Evolutionary conservation across 2,113 vertebrate genomes (phyloP).

Genomic region (Cyrtonyx montezumae): DNA sequence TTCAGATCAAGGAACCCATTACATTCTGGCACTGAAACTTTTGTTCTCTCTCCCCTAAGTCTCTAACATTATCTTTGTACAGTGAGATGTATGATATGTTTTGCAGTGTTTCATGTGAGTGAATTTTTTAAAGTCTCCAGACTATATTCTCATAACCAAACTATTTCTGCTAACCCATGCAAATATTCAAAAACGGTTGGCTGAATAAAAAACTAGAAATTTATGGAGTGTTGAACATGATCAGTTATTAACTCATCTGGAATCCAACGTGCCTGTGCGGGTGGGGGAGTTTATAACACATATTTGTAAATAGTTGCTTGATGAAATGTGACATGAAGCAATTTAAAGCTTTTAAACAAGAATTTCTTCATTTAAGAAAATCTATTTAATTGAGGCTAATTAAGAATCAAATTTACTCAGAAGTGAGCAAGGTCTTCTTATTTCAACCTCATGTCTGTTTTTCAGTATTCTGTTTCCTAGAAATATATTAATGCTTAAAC

Average conservation of each 20-base stretch:
- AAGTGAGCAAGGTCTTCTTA: background rate
- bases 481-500: background rate
- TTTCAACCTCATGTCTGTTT: constrained; percentile 22
- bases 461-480: constrained; percentile 10
- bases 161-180: constrained; percentile 67
- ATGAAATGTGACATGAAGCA: background rate
- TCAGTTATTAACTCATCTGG: constrained; percentile 49
- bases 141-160: constrained; percentile 54
- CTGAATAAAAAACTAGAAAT: constrained; percentile 46
- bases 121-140: constrained; percentile 41
- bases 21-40: constrained; percentile 51
- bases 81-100: background rate
- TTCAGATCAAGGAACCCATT: constrained; percentile 40
- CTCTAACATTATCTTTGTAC: constrained; percentile 25
- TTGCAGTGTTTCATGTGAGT: constrained; percentile 28
- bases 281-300: background rate
- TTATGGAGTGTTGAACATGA: constrained; percentile 57
- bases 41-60: constrained; percentile 15
- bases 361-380: background rate
- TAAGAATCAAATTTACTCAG: background rate
- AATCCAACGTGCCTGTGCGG: background rate
- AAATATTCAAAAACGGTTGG: constrained; percentile 48
- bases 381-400: background rate
- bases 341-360: background rate
- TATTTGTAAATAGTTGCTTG: background rate